phyloP scores from a whole-genome alignment of 1,140 invertebrate genomes.

The Achroia grisella region DNA sequence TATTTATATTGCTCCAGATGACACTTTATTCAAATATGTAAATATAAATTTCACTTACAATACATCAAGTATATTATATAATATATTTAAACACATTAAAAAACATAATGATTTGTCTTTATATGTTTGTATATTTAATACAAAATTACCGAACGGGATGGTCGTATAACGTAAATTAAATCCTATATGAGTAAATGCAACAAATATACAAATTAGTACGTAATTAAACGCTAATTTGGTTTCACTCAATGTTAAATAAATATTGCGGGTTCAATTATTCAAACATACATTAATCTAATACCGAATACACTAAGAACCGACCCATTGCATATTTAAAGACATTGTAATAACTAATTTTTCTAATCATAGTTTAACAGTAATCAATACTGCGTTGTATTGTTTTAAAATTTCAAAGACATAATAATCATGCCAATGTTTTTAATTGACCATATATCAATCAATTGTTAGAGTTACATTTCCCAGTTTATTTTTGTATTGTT shows the following conservation, averaged over 20 bases:
- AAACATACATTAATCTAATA: not conserved
- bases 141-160: not conserved
- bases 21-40: not conserved
- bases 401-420: too few species aligned
- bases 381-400: not conserved
- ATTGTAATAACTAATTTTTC: not conserved
- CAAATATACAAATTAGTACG: conserved; percentile 34
- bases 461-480: not conserved
- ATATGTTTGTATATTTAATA: conserved; percentile 3
- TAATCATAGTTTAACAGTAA: not conserved
- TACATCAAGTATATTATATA: not conserved
- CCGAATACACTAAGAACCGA: not conserved
- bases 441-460: too few species aligned
- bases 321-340: not conserved
- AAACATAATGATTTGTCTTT: not conserved
- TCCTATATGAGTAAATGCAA: conserved; percentile 52
- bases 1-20: too few species aligned
- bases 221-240: conserved; percentile 5
- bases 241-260: conserved; percentile 1
- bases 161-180: not conserved
- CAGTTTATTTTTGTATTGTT: not conserved
- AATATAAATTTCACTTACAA: not conserved
- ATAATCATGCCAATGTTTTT: too few species aligned
- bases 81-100: too few species aligned
- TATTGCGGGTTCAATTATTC: not conserved